Evolutionary conservation across 2,797 vertebrate species (phyloP).

Genomic region (Fistularia tabacaria): DNA sequence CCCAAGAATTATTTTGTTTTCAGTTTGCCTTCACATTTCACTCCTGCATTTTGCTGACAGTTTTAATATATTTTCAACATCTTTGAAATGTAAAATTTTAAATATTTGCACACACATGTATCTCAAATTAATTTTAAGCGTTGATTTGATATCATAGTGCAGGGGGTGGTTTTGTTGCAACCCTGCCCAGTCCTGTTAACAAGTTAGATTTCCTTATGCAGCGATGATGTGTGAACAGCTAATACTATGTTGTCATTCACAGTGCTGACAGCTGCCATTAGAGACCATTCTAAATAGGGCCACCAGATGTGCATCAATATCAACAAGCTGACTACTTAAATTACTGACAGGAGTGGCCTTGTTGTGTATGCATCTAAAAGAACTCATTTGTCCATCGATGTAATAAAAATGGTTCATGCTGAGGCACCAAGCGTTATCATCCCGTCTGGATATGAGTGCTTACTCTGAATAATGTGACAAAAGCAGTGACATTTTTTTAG

Average conservation of each 20-base stretch:
- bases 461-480: slow-evolving; percentile 47
- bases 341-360: slow-evolving; percentile 46
- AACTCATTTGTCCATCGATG: slow-evolving; percentile 52
- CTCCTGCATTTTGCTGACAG: too few species aligned
- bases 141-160: not conserved
- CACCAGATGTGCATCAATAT: slow-evolving; percentile 64
- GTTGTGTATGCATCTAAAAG: slow-evolving; percentile 33
- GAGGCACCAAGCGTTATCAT: slow-evolving; percentile 34
- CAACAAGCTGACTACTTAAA: slow-evolving; percentile 40
- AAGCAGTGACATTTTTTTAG: slow-evolving; percentile 35
- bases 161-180: not conserved
- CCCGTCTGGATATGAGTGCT: slow-evolving; percentile 29
- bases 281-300: slow-evolving; percentile 64
- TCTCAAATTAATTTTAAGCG: not conserved
- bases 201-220: slow-evolving; percentile 66
- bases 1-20: too few species aligned
- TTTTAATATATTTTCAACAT: too few species aligned
- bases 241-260: slow-evolving; percentile 64
- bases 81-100: too few species aligned
- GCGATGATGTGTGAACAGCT: slow-evolving; percentile 52
- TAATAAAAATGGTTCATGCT: slow-evolving; percentile 42
- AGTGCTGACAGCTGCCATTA: slow-evolving; percentile 65
- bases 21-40: too few species aligned
- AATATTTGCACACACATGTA: too few species aligned
- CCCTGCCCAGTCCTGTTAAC: slow-evolving; percentile 49